A percentile compares a stretch with the other conserved stretches of the same genome.
Conservation (phyloP, 2,113 vertebrate genomes). For the Sinosuthora webbiana region DNA sequence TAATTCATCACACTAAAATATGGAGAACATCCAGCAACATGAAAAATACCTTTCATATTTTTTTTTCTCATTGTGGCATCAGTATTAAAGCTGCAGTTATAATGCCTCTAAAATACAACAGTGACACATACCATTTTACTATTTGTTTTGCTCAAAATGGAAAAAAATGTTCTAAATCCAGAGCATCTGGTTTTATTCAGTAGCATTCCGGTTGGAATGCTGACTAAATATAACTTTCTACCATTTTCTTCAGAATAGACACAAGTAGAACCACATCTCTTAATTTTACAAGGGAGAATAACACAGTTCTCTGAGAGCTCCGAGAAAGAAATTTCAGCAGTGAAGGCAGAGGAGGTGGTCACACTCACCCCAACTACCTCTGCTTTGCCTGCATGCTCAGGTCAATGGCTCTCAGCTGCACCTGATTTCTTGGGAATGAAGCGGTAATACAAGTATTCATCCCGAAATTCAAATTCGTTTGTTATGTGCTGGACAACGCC, state of each 20-base stretch:
- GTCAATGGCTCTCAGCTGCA: slow-evolving; percentile 1
- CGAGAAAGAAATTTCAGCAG: not conserved
- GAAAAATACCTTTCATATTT: not conserved
- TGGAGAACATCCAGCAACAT: not conserved
- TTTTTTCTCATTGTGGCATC: not conserved
- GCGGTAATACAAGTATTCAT: slow-evolving; percentile 84
- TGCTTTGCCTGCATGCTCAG: not conserved
- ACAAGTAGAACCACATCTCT: not conserved
- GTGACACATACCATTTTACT: not conserved
- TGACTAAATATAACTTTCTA: not conserved
- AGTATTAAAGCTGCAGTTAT: not conserved
- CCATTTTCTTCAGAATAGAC: not conserved
- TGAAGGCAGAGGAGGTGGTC: not conserved
- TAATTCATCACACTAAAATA: not conserved
- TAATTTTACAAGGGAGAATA: not conserved
- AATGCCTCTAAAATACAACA: not conserved
- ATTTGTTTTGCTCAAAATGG: not conserved
- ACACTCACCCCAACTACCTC: not conserved
- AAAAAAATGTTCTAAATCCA: not conserved
- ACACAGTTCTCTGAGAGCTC: not conserved
- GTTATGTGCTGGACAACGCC: slow-evolving; percentile 87
- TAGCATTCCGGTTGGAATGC: not conserved
- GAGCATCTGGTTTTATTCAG: not conserved
- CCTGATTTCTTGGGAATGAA: slow-evolving; percentile 71
- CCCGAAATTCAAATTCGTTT: slow-evolving; percentile 83